Evolutionary conservation across 2,888 invertebrate genomes (phyloP).

Genomic region (Holacanthella duospinosa): DNA sequence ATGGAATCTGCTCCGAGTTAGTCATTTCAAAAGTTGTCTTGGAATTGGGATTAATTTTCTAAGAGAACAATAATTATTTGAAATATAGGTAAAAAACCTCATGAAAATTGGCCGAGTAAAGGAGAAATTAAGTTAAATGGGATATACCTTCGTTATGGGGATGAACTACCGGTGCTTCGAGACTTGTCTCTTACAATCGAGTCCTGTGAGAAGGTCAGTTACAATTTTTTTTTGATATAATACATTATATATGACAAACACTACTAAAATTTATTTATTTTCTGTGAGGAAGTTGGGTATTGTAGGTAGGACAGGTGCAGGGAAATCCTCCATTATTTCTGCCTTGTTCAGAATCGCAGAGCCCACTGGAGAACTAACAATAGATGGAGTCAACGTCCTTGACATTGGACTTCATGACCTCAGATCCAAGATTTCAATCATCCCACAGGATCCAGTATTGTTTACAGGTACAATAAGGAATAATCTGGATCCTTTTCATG

Average conservation of each 20-base stretch:
- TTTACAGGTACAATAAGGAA: slow-evolving; percentile 21
- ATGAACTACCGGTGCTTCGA: slow-evolving; percentile 41
- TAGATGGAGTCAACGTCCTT: slow-evolving; percentile 52
- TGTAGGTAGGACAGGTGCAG: slow-evolving; percentile 50
- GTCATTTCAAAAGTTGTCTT: background rate
- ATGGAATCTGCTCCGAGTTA: slow-evolving; percentile 24
- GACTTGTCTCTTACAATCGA: slow-evolving; percentile 42
- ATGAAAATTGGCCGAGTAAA: slow-evolving; percentile 22
- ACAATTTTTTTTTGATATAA: too few relatives aligned
- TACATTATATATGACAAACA: background rate
- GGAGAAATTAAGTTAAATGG: slow-evolving; percentile 25
- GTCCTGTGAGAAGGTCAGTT: slow-evolving; percentile 44
- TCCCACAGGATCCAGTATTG: slow-evolving; percentile 25
- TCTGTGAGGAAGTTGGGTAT: slow-evolving; percentile 43
- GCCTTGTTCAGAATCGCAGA: slow-evolving; percentile 60
- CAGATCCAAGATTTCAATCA: slow-evolving; percentile 28
- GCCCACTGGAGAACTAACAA: slow-evolving; percentile 53
- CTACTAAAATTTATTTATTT: slow-evolving; percentile 1
- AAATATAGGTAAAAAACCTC: slow-evolving; percentile 20
- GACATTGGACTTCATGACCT: slow-evolving; percentile 37
- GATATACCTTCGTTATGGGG: slow-evolving; percentile 22
- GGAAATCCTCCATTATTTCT: slow-evolving; percentile 59
- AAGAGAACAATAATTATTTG: background rate
- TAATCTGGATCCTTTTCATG: slow-evolving; percentile 29
- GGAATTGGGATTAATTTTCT: background rate